Percentiles rank a stretch among this genome's conserved stretches.
Conservation (phyloP, 2,888 invertebrate species). For the Cerceris rybyensis region DNA sequence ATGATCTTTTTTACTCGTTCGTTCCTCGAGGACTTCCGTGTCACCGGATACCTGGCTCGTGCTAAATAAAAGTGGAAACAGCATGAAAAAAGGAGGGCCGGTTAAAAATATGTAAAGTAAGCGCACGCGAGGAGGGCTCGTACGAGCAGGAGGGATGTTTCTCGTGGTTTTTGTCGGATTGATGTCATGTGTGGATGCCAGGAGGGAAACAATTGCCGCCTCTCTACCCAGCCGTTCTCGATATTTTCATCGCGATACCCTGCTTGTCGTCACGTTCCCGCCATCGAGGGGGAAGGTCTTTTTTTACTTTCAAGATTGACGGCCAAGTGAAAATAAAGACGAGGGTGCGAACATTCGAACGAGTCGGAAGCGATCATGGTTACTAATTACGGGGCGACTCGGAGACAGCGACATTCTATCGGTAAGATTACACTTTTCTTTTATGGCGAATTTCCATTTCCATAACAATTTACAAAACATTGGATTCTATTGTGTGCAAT, state of each 20-base stretch:
- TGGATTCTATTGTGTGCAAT: no score
- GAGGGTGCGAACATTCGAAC: slow-evolving; percentile 37
- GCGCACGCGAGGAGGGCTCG: slow-evolving; percentile 8
- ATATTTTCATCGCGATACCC: slow-evolving; percentile 48
- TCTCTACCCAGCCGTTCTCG: slow-evolving; percentile 31
- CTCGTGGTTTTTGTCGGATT: slow-evolving; percentile 34
- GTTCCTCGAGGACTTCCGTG: neutral
- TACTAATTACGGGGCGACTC: slow-evolving; percentile 44
- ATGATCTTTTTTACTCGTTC: neutral
- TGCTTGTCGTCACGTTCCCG: slow-evolving; percentile 47
- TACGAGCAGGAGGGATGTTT: slow-evolving; percentile 7
- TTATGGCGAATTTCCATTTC: no score
- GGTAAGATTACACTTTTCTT: no score
- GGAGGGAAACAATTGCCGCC: slow-evolving; percentile 52
- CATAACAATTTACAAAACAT: no score
- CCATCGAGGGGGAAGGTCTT: slow-evolving; percentile 30
- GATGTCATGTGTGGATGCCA: slow-evolving; percentile 44
- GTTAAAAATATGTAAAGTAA: slow-evolving; percentile 42
- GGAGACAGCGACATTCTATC: neutral
- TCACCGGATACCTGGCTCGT: neutral
- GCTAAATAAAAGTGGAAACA: slow-evolving; percentile 1
- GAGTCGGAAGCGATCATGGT: slow-evolving; percentile 39
- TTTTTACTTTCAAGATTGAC: slow-evolving; percentile 34
- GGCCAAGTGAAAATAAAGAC: slow-evolving; percentile 40
- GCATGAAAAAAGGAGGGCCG: slow-evolving; percentile 4